Evolutionary conservation across 2,113 vertebrate species (phyloP), one percentile per base, ranked within the genome.

Genomic region (Cromileptes altivelis): DNA sequence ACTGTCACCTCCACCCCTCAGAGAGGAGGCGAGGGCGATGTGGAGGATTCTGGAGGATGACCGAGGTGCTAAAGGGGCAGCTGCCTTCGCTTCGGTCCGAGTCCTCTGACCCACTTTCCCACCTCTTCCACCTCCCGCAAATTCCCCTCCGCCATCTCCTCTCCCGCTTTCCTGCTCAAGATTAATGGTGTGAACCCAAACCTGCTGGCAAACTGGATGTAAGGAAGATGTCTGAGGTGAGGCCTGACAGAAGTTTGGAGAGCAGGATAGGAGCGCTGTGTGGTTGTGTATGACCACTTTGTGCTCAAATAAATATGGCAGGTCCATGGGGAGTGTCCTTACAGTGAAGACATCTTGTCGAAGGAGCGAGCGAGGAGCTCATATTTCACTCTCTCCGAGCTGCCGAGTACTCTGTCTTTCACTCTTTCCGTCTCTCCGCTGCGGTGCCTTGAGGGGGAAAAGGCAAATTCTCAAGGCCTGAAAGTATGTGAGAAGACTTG

Each of bases 51-150:
- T 70, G 82, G 84, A 92, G 85, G 86, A 92, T 67, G 68, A 85
- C 80, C 30, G 67, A 80, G 70, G 85, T 86, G 83, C 63, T 63
- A 63, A 89, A 85, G 75, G 92, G 93, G 92, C 94, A 95, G 91
- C 92, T 95, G 95, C 86, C 86, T 91, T 92, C 70, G 93, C 91
- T 94, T 94, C 93, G 93, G 94, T 96, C 94, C 70, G 92, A 85
- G 91, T 92, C 94, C 92, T 90, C 92, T 95, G 95, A 95, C 95
- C 94, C 91, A 95, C 84, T 96, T 95, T 90, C 80, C 72, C 89
- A 92, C 91, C 92, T 91, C 73, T 84, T 80, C 85, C 78, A 85
- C 88, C 91, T 84, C 88, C 64, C 45, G 55, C 72, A 61, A 71
- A 89, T 88, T 82, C 91, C 86, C 80, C 68, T 52, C 72, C 40